Conservation (phyloP, 2,888 invertebrate species). For the Agapetus fuscipes region DNA sequence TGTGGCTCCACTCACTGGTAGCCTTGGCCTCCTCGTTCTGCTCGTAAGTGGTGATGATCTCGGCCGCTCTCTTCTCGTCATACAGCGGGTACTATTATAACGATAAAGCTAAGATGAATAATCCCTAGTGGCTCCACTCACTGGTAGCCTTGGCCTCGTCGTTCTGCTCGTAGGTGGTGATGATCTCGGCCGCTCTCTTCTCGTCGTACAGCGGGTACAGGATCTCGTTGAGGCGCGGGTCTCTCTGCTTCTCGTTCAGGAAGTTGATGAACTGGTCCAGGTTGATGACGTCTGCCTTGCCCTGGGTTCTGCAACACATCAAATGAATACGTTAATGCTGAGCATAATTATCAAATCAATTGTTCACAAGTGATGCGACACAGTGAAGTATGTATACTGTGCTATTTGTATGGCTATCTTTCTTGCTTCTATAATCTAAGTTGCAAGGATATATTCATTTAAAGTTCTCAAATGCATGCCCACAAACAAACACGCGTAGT, state of each 20-base stretch:
- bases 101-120: too few species aligned
- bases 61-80: conserved; percentile 84
- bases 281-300: conserved; percentile 79
- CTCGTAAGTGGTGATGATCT: conserved; percentile 92
- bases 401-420: too few species aligned
- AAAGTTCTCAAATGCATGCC: too few species aligned
- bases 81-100: conserved; percentile 95
- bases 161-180: conserved; percentile 84
- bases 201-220: conserved; percentile 95
- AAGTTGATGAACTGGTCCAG: conserved; percentile 84
- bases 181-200: conserved; percentile 86
- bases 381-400: too few species aligned
- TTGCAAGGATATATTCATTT: too few species aligned
- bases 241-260: conserved; percentile 94
- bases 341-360: not conserved
- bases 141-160: conserved; percentile 63
- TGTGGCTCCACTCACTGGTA: conserved; percentile 58
- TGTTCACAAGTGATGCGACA: too few species aligned
- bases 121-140: too few species aligned
- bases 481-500: too few species aligned
- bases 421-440: too few species aligned
- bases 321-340: too few species aligned
- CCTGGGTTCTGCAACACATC: conserved; percentile 64
- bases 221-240: conserved; percentile 97
- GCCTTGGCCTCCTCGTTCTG: conserved; percentile 63